Conservation (phyloP, 1,140 invertebrate genomes). For the Luehdorfia chinensis region DNA sequence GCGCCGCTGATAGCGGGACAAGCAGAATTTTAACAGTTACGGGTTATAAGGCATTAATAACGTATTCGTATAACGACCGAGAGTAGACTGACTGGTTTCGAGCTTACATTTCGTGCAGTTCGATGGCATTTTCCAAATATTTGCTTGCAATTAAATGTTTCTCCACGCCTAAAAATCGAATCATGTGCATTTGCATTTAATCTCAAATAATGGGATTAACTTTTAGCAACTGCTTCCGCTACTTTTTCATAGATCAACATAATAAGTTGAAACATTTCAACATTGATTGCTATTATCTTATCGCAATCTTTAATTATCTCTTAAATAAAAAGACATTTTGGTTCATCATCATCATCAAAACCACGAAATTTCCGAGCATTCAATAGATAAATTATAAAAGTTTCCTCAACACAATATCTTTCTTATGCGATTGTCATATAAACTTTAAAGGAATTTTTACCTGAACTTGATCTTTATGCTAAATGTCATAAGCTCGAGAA, state of each 20-base stretch:
- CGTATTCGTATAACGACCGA: constrained; percentile 9
- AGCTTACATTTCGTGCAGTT: constrained; percentile 11
- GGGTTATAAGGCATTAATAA: constrained; percentile 15
- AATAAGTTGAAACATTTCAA: background rate
- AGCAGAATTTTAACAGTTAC: constrained; percentile 18
- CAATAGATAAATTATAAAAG: no score
- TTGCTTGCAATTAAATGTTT: constrained; percentile 24
- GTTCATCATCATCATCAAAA: no score
- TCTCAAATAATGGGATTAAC: background rate
- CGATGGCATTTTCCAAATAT: constrained; percentile 17
- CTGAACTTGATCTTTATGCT: no score
- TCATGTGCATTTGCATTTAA: background rate
- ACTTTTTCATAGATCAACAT: background rate
- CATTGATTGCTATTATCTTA: background rate
- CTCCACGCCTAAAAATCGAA: constrained; percentile 1
- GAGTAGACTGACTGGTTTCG: constrained; percentile 20
- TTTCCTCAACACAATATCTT: no score
- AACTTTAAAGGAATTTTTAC: no score
- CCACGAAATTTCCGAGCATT: no score
- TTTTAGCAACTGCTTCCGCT: background rate
- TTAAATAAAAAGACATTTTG: no score
- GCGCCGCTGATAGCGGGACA: constrained; percentile 11
- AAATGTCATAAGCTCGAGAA: no score
- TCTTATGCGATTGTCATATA: no score
- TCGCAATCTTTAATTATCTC: background rate